Conservation (phyloP, 37 sponge, comb jelly and placozoan genomes). For the Hormiphora californensis region DNA sequence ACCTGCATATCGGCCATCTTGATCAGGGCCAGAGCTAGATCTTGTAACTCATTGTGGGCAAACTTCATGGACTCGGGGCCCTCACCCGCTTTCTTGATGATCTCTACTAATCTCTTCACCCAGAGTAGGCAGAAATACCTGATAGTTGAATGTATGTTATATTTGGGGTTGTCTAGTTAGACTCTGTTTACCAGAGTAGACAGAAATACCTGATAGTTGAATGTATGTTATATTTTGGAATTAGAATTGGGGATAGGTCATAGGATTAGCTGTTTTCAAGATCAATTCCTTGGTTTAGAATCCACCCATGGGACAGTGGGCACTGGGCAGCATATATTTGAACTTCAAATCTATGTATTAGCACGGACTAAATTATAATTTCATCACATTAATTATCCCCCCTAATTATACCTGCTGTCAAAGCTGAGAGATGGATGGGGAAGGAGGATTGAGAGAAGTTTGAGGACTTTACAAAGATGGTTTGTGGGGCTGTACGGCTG, state of each 20-base stretch:
- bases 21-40: constrained; percentile 10
- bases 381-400: too few relatives aligned
- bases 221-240: too few relatives aligned
- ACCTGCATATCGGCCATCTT: constrained; percentile 14
- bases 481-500: constrained; percentile 16
- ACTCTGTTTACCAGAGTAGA: constrained; percentile 42
- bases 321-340: too few relatives aligned
- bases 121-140: constrained; percentile 45
- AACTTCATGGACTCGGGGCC: constrained; percentile 24
- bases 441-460: neutral
- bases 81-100: constrained; percentile 28
- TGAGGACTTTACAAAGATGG: constrained; percentile 6
- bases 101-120: constrained; percentile 31
- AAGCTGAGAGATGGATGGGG: constrained; percentile 1
- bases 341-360: too few relatives aligned
- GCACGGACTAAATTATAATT: too few relatives aligned
- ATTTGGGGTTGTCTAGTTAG: too few relatives aligned
- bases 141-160: too few relatives aligned
- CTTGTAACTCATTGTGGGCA: neutral
- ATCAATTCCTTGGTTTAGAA: too few relatives aligned
- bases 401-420: constrained; percentile 38
- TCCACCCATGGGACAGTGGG: too few relatives aligned
- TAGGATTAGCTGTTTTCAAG: too few relatives aligned
- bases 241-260: too few relatives aligned
- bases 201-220: constrained; percentile 24